These are phyloP conservation scores for Willowsia nigromaculata DNA, from an alignment of 2,888 invertebrate species.

Conservation along the genomic window DNA sequence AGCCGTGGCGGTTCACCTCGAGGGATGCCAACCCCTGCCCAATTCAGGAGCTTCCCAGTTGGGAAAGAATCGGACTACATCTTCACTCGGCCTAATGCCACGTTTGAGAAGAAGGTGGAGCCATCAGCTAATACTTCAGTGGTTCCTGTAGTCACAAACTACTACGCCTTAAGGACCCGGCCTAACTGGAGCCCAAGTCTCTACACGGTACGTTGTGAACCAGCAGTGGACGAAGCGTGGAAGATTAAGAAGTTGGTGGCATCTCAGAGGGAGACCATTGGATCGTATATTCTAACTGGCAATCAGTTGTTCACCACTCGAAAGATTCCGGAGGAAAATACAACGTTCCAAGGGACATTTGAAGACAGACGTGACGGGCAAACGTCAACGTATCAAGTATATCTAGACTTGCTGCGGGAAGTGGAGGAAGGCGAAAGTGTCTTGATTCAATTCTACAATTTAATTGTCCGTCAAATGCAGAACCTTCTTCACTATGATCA, in stretches of 20 bases:
- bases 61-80: too few relatives aligned
- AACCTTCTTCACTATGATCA: background rate
- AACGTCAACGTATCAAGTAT: background rate
- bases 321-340: background rate
- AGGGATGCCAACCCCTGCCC: background rate
- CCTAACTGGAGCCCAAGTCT: background rate
- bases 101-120: constrained; percentile 40
- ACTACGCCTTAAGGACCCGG: constrained; percentile 33
- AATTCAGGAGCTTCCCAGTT: too few relatives aligned
- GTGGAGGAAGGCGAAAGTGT: constrained; percentile 18
- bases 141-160: constrained; percentile 1
- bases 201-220: constrained; percentile 49
- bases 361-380: background rate
- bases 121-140: too few relatives aligned
- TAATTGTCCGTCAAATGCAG: constrained; percentile 17
- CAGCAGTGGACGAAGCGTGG: constrained; percentile 24
- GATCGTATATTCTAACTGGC: constrained; percentile 44
- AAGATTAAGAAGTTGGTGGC: background rate
- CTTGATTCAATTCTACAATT: constrained; percentile 64
- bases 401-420: too few relatives aligned
- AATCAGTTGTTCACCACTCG: constrained; percentile 40
- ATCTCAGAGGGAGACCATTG: background rate
- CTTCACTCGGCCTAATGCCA: background rate
- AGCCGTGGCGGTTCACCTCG: constrained; percentile 1
- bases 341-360: background rate